A percentile compares a stretch with the other conserved stretches of the same genome.
phyloP scores from a whole-genome alignment of 1,140 invertebrate genomes.

The Scylla paramamosain region DNA sequence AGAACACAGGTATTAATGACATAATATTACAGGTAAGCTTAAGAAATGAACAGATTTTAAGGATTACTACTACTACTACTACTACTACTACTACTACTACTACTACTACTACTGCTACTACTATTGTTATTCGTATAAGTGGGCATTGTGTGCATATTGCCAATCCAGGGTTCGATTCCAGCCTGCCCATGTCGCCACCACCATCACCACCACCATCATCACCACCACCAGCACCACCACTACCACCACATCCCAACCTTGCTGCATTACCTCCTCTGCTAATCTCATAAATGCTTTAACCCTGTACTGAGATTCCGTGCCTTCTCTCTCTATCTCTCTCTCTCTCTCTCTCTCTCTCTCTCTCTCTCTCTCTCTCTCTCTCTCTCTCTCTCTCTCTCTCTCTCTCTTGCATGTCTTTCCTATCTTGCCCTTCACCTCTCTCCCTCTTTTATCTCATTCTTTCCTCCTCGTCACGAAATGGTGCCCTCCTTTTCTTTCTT shows the following conservation, averaged over 20 bases:
- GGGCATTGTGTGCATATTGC: no score
- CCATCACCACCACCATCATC: neutral
- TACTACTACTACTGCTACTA: no score
- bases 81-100: no score
- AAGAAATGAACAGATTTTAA: no score
- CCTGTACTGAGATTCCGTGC: neutral
- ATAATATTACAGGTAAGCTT: no score
- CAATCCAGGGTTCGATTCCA: no score
- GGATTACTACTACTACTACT: no score
- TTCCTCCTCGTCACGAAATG: no score
- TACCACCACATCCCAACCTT: neutral
- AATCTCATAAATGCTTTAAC: neutral
- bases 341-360: slow-evolving; percentile 52
- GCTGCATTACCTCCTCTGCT: neutral
- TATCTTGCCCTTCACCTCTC: neutral
- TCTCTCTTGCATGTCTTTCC: neutral
- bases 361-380: slow-evolving; percentile 32
- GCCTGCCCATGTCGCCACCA: neutral
- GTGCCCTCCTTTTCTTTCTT: no score
- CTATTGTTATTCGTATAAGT: no score
- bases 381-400: slow-evolving; percentile 55
- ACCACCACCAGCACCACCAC: neutral
- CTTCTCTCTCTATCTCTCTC: slow-evolving; percentile 48
- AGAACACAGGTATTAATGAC: no score
- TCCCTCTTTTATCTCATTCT: neutral